These are phyloP conservation scores for Isotomurus palustris DNA, from an alignment of 2,888 invertebrate species.

Conservation along the genomic window DNA sequence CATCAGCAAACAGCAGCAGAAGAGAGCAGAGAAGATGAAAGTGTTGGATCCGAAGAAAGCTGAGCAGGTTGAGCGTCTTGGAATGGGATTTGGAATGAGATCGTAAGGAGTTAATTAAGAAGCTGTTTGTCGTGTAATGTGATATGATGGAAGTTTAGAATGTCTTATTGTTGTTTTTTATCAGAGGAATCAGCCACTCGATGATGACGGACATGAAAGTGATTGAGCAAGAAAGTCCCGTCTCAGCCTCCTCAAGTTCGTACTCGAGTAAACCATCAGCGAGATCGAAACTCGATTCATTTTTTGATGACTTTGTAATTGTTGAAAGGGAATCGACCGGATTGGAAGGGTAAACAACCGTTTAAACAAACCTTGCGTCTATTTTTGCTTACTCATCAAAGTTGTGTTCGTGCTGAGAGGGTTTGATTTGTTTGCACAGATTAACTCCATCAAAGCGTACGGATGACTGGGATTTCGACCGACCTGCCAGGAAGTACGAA, in stretches of 20 bases:
- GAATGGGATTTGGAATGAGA: conserved; percentile 73
- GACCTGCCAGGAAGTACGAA: conserved; percentile 12
- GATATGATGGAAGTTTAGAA: too few species aligned
- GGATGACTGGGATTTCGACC: conserved; percentile 36
- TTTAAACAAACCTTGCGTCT: background rate
- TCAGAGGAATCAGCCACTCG: conserved; percentile 72
- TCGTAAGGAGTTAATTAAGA: conserved; percentile 54
- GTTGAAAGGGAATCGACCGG: conserved; percentile 23
- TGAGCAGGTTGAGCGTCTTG: conserved; percentile 83
- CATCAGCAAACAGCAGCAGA: conserved; percentile 60
- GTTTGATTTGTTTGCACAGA: background rate
- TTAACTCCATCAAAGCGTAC: background rate
- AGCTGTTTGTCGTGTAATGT: background rate
- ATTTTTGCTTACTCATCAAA: background rate
- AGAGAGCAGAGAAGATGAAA: conserved; percentile 67
- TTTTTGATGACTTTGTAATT: conserved; percentile 54
- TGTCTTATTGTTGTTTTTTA: conserved; percentile 14
- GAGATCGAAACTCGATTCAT: conserved; percentile 51
- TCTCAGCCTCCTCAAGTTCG: conserved; percentile 48
- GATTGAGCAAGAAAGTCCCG: conserved; percentile 76
- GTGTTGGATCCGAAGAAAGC: conserved; percentile 75
- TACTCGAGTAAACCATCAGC: conserved; percentile 48
- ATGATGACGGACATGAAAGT: conserved; percentile 84
- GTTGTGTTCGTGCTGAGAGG: background rate
- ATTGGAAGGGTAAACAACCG: conserved; percentile 25